Conservation (phyloP, 2,888 invertebrate genomes). For the Tenthredo scrophulariae region DNA sequence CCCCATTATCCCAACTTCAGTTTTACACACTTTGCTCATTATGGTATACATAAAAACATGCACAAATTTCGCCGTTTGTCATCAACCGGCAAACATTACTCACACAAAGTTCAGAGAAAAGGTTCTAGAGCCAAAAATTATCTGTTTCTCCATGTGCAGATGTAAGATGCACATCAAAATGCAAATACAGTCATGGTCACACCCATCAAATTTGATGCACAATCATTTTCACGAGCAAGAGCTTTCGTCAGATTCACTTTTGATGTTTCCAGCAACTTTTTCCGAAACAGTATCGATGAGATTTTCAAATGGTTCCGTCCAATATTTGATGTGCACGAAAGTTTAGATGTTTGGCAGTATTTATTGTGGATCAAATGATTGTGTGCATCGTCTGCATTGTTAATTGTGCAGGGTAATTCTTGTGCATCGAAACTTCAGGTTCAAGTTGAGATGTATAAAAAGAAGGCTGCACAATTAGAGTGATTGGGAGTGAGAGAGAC, state of each 20-base stretch:
- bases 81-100: background rate
- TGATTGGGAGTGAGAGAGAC: background rate
- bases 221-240: background rate
- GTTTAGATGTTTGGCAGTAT: background rate
- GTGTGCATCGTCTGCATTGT: background rate
- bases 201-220: background rate
- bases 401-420: background rate
- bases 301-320: background rate
- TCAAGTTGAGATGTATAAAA: background rate
- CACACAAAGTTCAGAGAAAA: background rate
- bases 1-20: background rate
- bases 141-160: background rate
- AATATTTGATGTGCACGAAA: background rate
- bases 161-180: background rate
- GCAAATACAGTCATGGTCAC: background rate
- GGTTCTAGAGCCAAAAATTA: background rate
- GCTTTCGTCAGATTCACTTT: background rate
- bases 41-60: background rate
- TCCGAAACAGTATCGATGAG: too few relatives aligned
- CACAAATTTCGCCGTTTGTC: background rate
- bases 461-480: background rate
- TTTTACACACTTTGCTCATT: slow-evolving; percentile 18
- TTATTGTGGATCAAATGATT: background rate
- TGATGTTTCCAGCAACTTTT: too few relatives aligned
- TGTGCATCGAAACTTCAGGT: background rate